Evolutionary conservation across 2,888 invertebrate genomes (phyloP), one percentile per base, ranked within the genome.

Genomic region (Parnassius mnemosyne): DNA sequence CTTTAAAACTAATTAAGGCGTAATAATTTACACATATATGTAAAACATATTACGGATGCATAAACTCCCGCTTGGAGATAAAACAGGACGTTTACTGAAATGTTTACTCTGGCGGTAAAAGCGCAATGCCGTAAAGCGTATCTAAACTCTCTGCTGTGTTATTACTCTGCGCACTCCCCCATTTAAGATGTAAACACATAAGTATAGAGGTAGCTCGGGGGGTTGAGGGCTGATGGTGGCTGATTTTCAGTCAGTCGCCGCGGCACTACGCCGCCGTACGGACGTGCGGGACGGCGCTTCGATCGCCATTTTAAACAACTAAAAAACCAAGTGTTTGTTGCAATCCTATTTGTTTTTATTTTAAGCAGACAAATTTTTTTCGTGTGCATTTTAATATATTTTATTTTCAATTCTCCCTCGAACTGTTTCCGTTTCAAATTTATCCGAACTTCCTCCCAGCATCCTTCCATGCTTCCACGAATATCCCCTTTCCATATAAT

Each of bases 171-270:
- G 72, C 77, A 70, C 80, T 85, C 86, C 84, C 62, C 87, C 84
- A 85, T 87, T 87, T 85, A 86, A 87, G 89, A 87, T 85, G 89
- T 87, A 89, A 88, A 89, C 87, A 87, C 77, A 85, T 80, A 89
- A 84, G 85, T 89, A 89, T 88, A 87, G 77, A 66, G 77, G 72
- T 72, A 74, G 74, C 73, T 68, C 64, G 70, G 75, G 76, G 81
- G 80, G 78, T 70, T 72, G 73, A 13, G 59, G 57, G 57, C 49
- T 44, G 51, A 9, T 49, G 49, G 53, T 49, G 53, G 43, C 12
- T n/a, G 61, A 41, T 64, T 71, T 71, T 68, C 66, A 72, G 69
- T 70, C 85, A 89, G 89, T 89, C 78, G 76, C 69, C 79, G 85
- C 89, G 89, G 88, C 85, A 72, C 66, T 68, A 66, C 71, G 85